Evolutionary conservation across 92 coral and sea anemone genomes (phyloP).

Genomic region (Umimayanthus chanpuru): DNA sequence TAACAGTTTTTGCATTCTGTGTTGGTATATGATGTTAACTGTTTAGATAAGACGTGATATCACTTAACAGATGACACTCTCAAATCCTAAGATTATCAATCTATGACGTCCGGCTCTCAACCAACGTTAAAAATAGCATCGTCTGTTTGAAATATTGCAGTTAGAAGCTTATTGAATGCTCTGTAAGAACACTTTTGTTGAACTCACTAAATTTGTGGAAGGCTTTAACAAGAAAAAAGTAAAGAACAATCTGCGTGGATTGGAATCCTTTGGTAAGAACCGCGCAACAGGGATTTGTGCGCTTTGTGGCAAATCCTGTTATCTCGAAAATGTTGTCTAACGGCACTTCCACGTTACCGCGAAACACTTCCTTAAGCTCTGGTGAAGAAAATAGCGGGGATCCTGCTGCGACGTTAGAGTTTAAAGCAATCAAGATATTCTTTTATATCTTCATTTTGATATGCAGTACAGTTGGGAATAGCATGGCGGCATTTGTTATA

Average conservation of each 20-base stretch:
- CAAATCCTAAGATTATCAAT: background rate
- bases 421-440: constrained; percentile 64
- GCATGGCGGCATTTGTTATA: constrained; percentile 79
- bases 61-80: background rate
- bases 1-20: background rate
- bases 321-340: constrained; percentile 3
- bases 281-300: background rate
- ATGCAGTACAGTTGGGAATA: constrained; percentile 78
- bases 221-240: background rate
- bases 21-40: background rate
- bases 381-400: background rate
- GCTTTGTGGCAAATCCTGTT: background rate
- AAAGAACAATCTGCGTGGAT: background rate
- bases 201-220: background rate
- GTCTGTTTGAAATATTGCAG: background rate
- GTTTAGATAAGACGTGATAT: background rate
- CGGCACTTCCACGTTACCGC: background rate
- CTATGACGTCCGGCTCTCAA: background rate
- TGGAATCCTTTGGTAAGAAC: background rate
- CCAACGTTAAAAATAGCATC: background rate
- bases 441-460: constrained; percentile 72
- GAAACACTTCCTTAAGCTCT: background rate
- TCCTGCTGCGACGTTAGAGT: constrained; percentile 40
- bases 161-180: background rate
- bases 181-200: background rate